A percentile compares a stretch with the other conserved stretches of the same genome.
Evolutionary conservation across 2,888 invertebrate genomes (phyloP).

Genomic region (Linnaemya vulpina): DNA sequence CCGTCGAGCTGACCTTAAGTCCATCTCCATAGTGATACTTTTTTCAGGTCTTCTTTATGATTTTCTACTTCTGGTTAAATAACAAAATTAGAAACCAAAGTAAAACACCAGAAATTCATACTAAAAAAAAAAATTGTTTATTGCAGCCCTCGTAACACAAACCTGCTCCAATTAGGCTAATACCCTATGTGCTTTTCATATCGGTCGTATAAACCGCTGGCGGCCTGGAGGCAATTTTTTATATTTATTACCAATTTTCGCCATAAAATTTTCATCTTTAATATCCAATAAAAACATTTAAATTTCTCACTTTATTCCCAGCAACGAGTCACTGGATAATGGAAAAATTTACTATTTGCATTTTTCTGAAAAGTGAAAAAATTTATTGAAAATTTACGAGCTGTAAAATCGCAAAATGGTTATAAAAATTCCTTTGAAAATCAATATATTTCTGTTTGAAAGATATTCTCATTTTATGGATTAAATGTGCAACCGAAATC

Average conservation of each 20-base stretch:
- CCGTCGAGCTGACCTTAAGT: no score
- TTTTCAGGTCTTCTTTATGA: no score
- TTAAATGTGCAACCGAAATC: not conserved
- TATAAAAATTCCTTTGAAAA: constrained; percentile 48
- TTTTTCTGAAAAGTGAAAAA: constrained; percentile 24
- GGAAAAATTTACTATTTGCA: constrained; percentile 16
- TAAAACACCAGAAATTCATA: no score
- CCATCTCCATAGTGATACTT: no score
- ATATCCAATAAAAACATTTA: constrained; percentile 23
- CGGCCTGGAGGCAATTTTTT: not conserved
- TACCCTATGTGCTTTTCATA: not conserved
- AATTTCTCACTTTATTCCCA: not conserved
- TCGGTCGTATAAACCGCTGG: not conserved
- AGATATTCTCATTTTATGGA: not conserved
- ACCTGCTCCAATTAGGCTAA: not conserved
- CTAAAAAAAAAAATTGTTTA: no score
- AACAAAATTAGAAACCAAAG: no score
- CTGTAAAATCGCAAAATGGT: constrained; percentile 33
- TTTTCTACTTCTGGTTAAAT: no score
- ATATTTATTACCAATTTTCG: not conserved
- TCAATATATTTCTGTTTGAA: constrained; percentile 54
- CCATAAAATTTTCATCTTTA: constrained; percentile 18
- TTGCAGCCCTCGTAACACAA: not conserved
- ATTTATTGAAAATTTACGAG: constrained; percentile 37
- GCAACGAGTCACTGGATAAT: constrained; percentile 15